Conservation (phyloP, 2,888 invertebrate genomes). For the Belgica antarctica region DNA sequence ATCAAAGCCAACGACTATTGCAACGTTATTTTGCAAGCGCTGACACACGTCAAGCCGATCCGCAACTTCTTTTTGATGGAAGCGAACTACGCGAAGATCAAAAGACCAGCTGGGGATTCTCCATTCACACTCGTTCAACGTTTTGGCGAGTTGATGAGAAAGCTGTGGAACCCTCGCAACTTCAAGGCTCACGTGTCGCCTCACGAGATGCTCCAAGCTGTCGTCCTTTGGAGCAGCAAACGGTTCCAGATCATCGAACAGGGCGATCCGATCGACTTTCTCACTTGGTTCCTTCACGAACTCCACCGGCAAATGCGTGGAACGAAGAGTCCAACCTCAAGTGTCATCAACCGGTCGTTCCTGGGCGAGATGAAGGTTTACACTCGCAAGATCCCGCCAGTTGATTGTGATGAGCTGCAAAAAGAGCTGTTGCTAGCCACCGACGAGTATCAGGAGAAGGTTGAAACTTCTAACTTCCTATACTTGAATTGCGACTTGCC, state of each 20-base stretch:
- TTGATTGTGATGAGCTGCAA: constrained; percentile 86
- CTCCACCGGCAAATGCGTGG: constrained; percentile 93
- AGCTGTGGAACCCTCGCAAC: constrained; percentile 98
- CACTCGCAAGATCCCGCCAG: constrained; percentile 88
- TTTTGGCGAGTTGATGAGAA: constrained; percentile 93
- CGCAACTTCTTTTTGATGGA: constrained; percentile 94
- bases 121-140: constrained; percentile 84
- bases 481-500: constrained; percentile 97
- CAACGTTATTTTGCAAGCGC: constrained; percentile 93
- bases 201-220: constrained; percentile 99
- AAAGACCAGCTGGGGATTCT: constrained; percentile 93
- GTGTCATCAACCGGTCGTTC: constrained; percentile 93
- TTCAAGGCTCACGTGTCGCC: constrained; percentile 99
- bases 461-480: constrained; percentile 89
- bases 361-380: constrained; percentile 87
- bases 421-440: constrained; percentile 74
- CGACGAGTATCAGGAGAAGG: constrained; percentile 82
- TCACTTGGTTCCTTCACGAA: constrained; percentile 97
- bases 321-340: constrained; percentile 80
- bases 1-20: constrained; percentile 99
- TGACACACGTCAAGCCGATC: constrained; percentile 92
- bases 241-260: constrained; percentile 97
- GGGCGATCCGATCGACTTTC: constrained; percentile 96
- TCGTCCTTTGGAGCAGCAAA: constrained; percentile 94
- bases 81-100: constrained; percentile 83